Conservation (phyloP, 2,888 invertebrate genomes). For the Acanthosepion lycidas region DNA sequence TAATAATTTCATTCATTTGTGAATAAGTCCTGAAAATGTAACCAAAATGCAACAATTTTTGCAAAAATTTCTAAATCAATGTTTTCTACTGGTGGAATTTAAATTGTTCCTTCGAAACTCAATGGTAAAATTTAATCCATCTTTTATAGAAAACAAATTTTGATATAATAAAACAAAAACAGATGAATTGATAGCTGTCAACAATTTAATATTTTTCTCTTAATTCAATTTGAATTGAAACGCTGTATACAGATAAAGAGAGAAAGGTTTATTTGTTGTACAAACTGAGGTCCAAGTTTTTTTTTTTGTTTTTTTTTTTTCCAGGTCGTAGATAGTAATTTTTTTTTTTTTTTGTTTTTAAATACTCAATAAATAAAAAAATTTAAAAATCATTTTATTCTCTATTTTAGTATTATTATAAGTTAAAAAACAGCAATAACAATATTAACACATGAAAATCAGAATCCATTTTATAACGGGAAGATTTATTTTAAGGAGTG, state of each 20-base stretch:
- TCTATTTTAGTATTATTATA: neutral
- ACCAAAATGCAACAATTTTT: no score
- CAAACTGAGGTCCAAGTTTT: neutral
- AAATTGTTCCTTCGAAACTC: no score
- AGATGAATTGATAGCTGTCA: neutral
- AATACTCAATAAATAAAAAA: neutral
- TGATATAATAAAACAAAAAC: neutral
- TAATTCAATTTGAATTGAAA: neutral
- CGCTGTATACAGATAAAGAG: neutral
- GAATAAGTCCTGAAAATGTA: no score
- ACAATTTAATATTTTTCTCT: neutral
- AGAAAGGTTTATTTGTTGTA: neutral
- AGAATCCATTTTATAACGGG: constrained; percentile 20
- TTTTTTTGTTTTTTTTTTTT: neutral
- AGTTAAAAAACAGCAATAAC: neutral
- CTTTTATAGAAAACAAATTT: no score
- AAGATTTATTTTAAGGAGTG: neutral
- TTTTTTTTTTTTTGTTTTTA: neutral
- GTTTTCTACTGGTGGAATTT: no score
- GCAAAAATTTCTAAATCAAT: no score
- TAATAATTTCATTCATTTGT: no score
- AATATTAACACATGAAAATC: neutral
- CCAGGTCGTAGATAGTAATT: neutral
- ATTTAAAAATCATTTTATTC: neutral
- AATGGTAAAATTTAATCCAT: no score